These are phyloP conservation scores for Micoletzkya japonica DNA, from an alignment of 2,888 invertebrate genomes.

Conservation along the genomic window DNA sequence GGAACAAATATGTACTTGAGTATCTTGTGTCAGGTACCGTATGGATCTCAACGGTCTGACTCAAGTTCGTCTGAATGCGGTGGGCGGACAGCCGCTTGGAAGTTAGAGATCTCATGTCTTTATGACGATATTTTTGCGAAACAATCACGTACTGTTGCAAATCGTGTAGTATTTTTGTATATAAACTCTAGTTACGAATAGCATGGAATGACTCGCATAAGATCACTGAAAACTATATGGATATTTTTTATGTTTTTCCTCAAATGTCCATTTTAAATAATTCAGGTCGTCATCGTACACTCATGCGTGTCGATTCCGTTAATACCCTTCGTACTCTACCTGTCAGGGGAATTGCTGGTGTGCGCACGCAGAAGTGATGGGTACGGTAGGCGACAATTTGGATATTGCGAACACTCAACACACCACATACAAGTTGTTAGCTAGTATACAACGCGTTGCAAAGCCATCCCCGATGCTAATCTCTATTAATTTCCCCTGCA, in stretches of 20 bases:
- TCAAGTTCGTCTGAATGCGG: slow-evolving; percentile 13
- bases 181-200: too few species aligned
- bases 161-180: too few species aligned
- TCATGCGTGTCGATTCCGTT: slow-evolving; percentile 16
- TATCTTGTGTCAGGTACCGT: slow-evolving; percentile 10
- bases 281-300: slow-evolving; percentile 12
- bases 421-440: too few species aligned
- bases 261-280: background rate
- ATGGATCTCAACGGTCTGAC: slow-evolving; percentile 15
- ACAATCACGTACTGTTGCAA: too few species aligned
- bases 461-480: too few species aligned
- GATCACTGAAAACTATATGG: background rate
- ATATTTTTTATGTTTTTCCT: background rate
- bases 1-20: background rate
- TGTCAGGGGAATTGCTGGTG: slow-evolving; percentile 21
- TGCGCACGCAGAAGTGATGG: too few species aligned
- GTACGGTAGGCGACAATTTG: too few species aligned
- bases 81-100: background rate
- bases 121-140: too few species aligned
- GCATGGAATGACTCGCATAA: background rate
- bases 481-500: background rate
- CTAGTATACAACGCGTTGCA: too few species aligned
- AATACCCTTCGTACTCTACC: slow-evolving; percentile 1
- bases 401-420: too few species aligned
- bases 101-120: too few species aligned